Evolutionary conservation across 2,113 vertebrate genomes (phyloP).

Genomic region (Coracopsis vasa): DNA sequence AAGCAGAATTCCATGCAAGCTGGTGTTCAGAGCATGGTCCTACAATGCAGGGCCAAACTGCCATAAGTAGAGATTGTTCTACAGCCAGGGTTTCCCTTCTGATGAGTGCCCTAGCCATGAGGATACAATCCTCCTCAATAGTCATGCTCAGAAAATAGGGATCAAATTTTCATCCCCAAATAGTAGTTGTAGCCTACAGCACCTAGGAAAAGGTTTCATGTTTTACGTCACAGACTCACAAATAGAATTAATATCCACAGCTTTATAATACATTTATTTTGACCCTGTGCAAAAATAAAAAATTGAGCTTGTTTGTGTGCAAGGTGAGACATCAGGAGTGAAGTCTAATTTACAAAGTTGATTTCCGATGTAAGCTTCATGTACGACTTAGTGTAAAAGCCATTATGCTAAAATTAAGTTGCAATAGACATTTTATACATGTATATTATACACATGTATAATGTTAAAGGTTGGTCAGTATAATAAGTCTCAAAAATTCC

Average conservation of each 20-base stretch:
- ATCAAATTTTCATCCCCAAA: background rate
- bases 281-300: background rate
- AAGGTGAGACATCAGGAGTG: background rate
- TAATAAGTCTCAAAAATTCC: background rate
- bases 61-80: background rate
- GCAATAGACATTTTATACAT: background rate
- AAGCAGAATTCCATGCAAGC: background rate
- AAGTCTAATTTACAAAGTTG: background rate
- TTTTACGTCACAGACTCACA: background rate
- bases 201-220: background rate
- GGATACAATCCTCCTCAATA: background rate
- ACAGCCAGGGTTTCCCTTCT: background rate
- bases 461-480: background rate
- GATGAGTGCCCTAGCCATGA: background rate
- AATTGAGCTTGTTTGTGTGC: background rate
- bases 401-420: background rate
- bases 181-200: background rate
- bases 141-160: background rate
- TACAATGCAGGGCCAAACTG: background rate
- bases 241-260: background rate
- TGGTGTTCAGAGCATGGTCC: background rate
- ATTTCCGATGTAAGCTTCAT: background rate
- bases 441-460: background rate
- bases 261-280: background rate
- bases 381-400: background rate